A percentile compares a stretch with the other conserved stretches of the same genome.
Conservation (phyloP, 2,888 invertebrate genomes). For the Drosophila subsilvestris region DNA sequence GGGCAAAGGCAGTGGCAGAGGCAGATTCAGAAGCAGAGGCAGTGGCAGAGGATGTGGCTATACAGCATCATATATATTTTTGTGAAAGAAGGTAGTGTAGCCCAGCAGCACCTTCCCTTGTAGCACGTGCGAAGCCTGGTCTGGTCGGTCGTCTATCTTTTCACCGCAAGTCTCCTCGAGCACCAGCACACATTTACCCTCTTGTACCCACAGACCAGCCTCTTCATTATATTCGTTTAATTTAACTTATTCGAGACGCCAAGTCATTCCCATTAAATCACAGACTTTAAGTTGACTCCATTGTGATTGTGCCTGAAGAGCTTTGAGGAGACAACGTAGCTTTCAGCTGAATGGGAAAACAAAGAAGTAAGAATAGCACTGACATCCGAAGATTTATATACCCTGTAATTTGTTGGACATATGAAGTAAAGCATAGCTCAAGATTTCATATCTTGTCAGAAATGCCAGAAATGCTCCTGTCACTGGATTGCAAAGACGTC, state of each 20-base stretch:
- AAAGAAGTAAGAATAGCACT: too few relatives aligned
- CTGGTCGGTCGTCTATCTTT: constrained; percentile 61
- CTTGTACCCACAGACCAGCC: constrained; percentile 30
- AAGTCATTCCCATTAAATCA: constrained; percentile 59
- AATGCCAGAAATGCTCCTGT: background rate
- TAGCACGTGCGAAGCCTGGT: constrained; percentile 4
- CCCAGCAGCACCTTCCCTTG: constrained; percentile 33
- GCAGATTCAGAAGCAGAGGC: background rate
- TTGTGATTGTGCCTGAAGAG: constrained; percentile 14
- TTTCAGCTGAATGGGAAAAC: constrained; percentile 19
- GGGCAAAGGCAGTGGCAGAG: background rate
- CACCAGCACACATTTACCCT: constrained; percentile 14
- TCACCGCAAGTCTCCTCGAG: constrained; percentile 44
- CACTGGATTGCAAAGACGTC: background rate
- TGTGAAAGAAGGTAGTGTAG: constrained; percentile 57
- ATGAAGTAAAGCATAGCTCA: too few relatives aligned
- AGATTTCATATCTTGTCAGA: too few relatives aligned
- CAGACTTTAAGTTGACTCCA: constrained; percentile 40
- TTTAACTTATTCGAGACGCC: constrained; percentile 65
- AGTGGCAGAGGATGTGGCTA: constrained; percentile 26
- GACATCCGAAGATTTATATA: background rate
- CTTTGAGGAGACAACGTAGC: constrained; percentile 18
- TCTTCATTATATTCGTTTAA: constrained; percentile 78
- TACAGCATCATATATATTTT: constrained; percentile 46
- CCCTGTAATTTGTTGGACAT: background rate